Evolutionary conservation across 1,140 invertebrate species (phyloP).

Genomic region (Diploscapter pachys): DNA sequence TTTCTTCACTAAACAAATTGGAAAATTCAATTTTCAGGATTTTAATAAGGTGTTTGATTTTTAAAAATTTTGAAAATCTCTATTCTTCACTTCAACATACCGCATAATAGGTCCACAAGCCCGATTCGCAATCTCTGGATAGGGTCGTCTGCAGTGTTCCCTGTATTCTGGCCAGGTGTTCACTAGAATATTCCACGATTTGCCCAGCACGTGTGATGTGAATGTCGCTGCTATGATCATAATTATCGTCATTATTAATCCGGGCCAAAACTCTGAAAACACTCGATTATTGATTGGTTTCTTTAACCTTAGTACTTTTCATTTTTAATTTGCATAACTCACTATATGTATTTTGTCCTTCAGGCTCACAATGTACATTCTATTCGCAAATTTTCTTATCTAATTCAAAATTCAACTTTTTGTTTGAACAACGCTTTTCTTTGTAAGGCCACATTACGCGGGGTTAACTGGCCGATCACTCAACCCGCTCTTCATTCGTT

Average conservation of each 20-base stretch:
- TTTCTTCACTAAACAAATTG: too few relatives aligned
- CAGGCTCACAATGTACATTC: too few relatives aligned
- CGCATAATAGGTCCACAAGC: constrained; percentile 24
- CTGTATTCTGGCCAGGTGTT: constrained; percentile 68
- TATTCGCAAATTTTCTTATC: too few relatives aligned
- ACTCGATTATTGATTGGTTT: constrained; percentile 5
- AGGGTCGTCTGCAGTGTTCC: constrained; percentile 68
- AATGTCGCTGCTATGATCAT: constrained; percentile 44
- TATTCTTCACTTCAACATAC: background rate
- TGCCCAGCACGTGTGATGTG: constrained; percentile 63
- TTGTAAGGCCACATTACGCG: too few relatives aligned
- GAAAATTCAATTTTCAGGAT: too few relatives aligned
- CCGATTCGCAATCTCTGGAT: constrained; percentile 62
- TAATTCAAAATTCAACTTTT: too few relatives aligned
- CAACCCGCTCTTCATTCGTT: too few relatives aligned
- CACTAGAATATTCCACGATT: constrained; percentile 72
- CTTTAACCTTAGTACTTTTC: background rate
- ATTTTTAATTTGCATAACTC: background rate
- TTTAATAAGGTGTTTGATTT: too few relatives aligned
- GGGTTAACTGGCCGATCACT: too few relatives aligned
- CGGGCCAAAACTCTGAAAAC: constrained; percentile 45
- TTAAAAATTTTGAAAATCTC: too few relatives aligned
- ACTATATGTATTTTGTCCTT: too few relatives aligned
- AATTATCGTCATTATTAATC: constrained; percentile 43
- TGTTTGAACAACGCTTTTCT: too few relatives aligned